Percentiles rank a stretch among this genome's conserved stretches.
These are phyloP conservation scores for Choloepus didactylus DNA, from an alignment of 2,797 vertebrate species.

Conservation along the genomic window DNA sequence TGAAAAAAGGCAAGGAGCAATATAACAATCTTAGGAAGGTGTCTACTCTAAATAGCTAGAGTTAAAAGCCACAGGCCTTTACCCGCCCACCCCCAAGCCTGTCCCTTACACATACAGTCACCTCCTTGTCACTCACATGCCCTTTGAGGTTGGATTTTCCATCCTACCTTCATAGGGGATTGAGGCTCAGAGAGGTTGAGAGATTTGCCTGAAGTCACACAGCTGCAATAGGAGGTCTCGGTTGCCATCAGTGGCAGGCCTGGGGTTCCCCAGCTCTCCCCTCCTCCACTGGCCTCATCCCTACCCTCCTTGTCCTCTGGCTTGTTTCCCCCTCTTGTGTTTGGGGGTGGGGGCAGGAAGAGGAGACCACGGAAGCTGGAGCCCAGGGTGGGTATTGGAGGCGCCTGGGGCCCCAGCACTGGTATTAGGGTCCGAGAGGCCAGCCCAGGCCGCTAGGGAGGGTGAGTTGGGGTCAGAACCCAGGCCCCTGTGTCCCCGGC, in stretches of 20 bases:
- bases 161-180: neutral
- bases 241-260: accelerated
- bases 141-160: neutral
- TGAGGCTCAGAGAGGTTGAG: neutral
- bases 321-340: neutral
- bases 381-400: neutral
- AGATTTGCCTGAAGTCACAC: neutral
- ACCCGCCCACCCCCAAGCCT: neutral
- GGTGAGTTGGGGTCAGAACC: neutral
- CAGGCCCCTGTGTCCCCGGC: neutral
- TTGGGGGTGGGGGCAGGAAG: neutral
- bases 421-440: neutral
- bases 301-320: neutral
- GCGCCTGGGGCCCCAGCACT: too few relatives aligned
- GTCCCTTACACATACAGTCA: neutral
- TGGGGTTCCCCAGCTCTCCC: neutral
- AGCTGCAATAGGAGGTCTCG: neutral
- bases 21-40: neutral
- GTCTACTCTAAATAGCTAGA: neutral
- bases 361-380: neutral
- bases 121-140: neutral
- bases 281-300: neutral
- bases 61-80: neutral
- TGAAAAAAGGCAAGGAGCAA: neutral
- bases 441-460: neutral